Percentiles rank a stretch among this genome's conserved stretches.
Evolutionary conservation across 2,888 invertebrate species (phyloP).

Genomic region (Perizoma affinitatum): DNA sequence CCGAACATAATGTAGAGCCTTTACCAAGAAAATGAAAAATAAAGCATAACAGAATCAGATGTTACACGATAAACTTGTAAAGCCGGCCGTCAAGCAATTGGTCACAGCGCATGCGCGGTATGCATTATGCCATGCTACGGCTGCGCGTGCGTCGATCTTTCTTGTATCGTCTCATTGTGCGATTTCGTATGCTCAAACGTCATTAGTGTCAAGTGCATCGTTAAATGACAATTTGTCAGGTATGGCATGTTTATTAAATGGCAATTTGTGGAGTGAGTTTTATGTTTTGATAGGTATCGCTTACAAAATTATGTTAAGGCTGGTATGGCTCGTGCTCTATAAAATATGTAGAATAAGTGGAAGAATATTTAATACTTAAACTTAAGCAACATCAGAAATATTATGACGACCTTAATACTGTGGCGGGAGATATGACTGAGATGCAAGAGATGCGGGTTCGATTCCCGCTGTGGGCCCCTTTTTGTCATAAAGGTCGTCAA

Average conservation of each 20-base stretch:
- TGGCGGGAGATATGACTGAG: no score
- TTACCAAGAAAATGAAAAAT: conserved; percentile 23
- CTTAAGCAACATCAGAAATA: no score
- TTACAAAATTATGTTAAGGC: conserved; percentile 6
- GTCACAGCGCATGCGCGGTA: conserved; percentile 42
- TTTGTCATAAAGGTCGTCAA: no score
- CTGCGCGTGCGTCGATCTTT: conserved; percentile 45
- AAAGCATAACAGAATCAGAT: conserved; percentile 23
- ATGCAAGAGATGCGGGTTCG: no score
- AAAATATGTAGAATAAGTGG: no score
- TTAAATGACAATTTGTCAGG: conserved; percentile 50
- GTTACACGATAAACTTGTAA: conserved; percentile 38
- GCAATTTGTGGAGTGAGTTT: conserved; percentile 36
- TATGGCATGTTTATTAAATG: conserved; percentile 42
- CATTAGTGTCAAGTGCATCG: conserved; percentile 66
- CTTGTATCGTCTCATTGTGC: conserved; percentile 61
- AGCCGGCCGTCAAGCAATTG: conserved; percentile 33
- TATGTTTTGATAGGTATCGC: conserved; percentile 10
- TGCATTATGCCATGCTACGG: conserved; percentile 30
- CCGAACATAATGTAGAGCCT: neutral
- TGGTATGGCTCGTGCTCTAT: neutral
- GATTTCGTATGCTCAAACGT: conserved; percentile 66
- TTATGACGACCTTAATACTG: no score
- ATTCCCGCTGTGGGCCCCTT: no score
- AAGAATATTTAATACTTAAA: no score